Percentiles rank a stretch among this genome's conserved stretches.
Evolutionary conservation across 2,888 invertebrate genomes (phyloP).

Genomic region (Luperina testacea): DNA sequence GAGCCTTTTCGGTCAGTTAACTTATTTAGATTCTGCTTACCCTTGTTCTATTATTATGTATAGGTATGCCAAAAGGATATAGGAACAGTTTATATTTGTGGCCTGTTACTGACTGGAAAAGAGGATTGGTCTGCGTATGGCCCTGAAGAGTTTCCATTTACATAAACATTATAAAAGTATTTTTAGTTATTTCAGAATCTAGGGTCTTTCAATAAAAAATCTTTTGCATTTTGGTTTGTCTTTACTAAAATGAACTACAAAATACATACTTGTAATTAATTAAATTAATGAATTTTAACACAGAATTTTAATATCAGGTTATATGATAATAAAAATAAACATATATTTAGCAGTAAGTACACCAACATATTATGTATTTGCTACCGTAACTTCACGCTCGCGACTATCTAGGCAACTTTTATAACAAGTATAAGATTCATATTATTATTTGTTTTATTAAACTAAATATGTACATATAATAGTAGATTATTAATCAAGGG

Average conservation of each 20-base stretch:
- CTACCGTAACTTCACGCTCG: neutral
- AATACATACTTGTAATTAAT: neutral
- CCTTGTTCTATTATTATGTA: slow-evolving; percentile 27
- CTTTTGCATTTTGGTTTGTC: neutral
- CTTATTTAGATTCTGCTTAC: slow-evolving; percentile 21
- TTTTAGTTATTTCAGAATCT: neutral
- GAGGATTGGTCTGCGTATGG: neutral
- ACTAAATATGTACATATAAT: no score
- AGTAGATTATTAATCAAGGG: no score
- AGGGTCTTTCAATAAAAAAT: neutral
- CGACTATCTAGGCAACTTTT: no score
- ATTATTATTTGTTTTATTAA: no score
- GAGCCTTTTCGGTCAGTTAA: neutral
- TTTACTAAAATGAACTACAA: neutral
- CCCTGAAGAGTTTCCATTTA: neutral
- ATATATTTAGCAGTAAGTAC: neutral
- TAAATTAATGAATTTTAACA: neutral
- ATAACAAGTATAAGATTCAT: neutral
- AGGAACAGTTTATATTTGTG: slow-evolving; percentile 19
- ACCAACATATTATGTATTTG: neutral
- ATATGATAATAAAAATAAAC: neutral
- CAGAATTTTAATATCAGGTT: neutral
- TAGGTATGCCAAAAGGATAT: slow-evolving; percentile 17
- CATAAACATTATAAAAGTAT: neutral
- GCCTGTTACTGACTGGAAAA: slow-evolving; percentile 9